Evolutionary conservation across 2,888 invertebrate genomes (phyloP).

Genomic region (Apotomis turbidana): DNA sequence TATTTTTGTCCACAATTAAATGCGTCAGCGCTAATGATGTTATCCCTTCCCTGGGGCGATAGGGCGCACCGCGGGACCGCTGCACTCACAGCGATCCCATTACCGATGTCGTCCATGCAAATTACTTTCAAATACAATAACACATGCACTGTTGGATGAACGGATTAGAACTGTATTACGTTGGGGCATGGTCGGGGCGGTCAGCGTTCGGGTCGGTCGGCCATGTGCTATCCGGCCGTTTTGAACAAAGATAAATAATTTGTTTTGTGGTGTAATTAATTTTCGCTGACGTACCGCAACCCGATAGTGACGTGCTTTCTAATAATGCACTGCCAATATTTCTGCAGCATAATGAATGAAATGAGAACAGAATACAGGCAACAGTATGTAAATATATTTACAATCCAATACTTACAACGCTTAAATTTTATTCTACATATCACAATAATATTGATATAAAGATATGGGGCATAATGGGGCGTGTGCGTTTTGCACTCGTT

Average conservation of each 20-base stretch:
- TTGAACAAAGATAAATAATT: constrained; percentile 33
- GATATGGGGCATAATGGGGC: too few relatives aligned
- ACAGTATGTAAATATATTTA: too few relatives aligned
- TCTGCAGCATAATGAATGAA: not conserved
- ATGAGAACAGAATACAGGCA: too few relatives aligned
- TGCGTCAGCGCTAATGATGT: too few relatives aligned
- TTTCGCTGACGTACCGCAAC: constrained; percentile 1
- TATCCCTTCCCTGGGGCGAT: too few relatives aligned
- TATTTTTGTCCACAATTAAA: too few relatives aligned
- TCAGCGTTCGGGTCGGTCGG: constrained; percentile 5
- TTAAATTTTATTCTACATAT: too few relatives aligned
- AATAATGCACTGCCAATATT: not conserved
- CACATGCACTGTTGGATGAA: constrained; percentile 3
- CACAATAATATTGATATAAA: too few relatives aligned
- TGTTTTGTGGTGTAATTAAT: constrained; percentile 24
- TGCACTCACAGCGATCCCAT: constrained; percentile 31
- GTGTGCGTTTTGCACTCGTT: too few relatives aligned
- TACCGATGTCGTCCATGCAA: constrained; percentile 30
- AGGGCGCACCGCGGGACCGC: not conserved
- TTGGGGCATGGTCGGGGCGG: not conserved
- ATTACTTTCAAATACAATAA: constrained; percentile 38
- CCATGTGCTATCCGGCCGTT: constrained; percentile 29
- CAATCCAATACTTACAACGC: too few relatives aligned
- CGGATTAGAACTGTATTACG: not conserved
- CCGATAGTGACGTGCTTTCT: not conserved